A percentile compares a stretch with the other conserved stretches of the same genome.
These are phyloP conservation scores for Emydoidea blandingii DNA, from an alignment of 2,797 vertebrate species.

Conservation along the genomic window DNA sequence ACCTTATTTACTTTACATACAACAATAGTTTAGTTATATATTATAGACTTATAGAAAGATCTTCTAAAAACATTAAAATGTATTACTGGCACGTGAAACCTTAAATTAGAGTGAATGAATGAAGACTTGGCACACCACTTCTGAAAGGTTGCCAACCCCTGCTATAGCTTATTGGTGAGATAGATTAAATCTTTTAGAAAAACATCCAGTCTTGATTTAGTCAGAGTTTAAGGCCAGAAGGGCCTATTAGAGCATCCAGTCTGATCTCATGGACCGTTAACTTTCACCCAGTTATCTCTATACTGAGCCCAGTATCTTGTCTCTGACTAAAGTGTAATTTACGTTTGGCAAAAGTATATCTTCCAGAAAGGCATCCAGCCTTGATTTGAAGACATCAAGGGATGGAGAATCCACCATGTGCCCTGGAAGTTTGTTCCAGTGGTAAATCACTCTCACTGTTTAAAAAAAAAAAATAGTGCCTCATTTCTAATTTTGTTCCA, in stretches of 20 bases:
- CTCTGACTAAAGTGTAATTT: neutral
- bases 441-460: neutral
- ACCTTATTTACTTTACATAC: too few relatives aligned
- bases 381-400: neutral
- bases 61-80: too few relatives aligned
- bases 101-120: too few relatives aligned
- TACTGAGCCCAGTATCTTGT: neutral
- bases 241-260: neutral
- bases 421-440: neutral
- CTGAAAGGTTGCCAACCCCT: too few relatives aligned
- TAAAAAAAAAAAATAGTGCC: neutral
- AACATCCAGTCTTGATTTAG: neutral
- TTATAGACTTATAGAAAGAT: too few relatives aligned
- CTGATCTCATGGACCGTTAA: neutral
- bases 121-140: too few relatives aligned
- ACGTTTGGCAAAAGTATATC: neutral
- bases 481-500: neutral
- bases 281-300: neutral
- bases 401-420: neutral
- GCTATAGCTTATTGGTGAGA: neutral
- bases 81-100: too few relatives aligned
- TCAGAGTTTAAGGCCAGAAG: neutral
- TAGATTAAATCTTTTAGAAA: neutral
- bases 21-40: too few relatives aligned
- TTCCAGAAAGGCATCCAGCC: neutral